Evolutionary conservation across 2,888 invertebrate species (phyloP).

Genomic region (Napeogenes sylphis): DNA sequence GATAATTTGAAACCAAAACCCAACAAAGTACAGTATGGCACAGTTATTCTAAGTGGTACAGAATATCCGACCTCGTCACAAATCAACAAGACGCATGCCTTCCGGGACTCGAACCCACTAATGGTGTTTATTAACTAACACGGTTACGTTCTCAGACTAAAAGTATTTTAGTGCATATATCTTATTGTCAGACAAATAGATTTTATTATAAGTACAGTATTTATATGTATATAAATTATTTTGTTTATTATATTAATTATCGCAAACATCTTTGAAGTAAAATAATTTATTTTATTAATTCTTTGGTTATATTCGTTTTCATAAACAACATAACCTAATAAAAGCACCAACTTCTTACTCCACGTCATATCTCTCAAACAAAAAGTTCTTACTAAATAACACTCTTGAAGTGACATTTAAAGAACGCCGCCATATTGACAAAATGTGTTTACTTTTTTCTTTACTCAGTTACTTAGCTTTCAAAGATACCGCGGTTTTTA

Average conservation of each 20-base stretch:
- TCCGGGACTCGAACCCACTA: slow-evolving; percentile 63
- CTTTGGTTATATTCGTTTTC: too few relatives aligned
- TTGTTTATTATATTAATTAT: too few relatives aligned
- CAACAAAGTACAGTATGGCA: slow-evolving; percentile 12
- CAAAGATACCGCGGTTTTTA: slow-evolving; percentile 5
- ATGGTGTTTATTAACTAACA: slow-evolving; percentile 66
- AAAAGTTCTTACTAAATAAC: slow-evolving; percentile 4
- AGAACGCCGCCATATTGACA: slow-evolving; percentile 1
- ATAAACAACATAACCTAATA: neutral
- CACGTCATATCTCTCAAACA: slow-evolving; percentile 3
- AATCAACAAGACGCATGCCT: slow-evolving; percentile 73
- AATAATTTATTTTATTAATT: too few relatives aligned
- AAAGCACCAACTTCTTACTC: neutral
- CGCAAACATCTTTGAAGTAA: too few relatives aligned
- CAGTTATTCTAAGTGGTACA: slow-evolving; percentile 35
- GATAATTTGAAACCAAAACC: neutral
- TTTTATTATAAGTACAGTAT: too few relatives aligned
- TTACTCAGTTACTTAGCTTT: neutral
- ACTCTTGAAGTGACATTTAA: slow-evolving; percentile 1
- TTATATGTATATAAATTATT: too few relatives aligned
- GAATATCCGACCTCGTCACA: slow-evolving; percentile 67
- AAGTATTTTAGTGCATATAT: slow-evolving; percentile 11
- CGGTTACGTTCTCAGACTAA: slow-evolving; percentile 53
- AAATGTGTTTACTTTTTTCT: slow-evolving; percentile 3
- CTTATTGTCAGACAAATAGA: neutral